Conservation (phyloP, 2,797 vertebrate species). For the Oophaga sylvatica region DNA sequence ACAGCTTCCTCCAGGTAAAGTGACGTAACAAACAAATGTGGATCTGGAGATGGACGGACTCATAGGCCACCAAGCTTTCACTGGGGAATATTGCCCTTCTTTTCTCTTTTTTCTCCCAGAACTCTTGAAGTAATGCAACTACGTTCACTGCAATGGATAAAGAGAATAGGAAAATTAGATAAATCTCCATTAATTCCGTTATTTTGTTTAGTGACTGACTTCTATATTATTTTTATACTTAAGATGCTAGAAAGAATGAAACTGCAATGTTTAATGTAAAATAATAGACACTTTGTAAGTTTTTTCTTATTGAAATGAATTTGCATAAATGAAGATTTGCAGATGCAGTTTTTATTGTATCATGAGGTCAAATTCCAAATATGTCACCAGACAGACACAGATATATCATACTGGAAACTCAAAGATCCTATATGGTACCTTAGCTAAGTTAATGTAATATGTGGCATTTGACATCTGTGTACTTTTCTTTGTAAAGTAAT, state of each 20-base stretch:
- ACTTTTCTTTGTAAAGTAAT: no score
- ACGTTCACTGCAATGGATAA: constrained; percentile 81
- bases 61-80: constrained; percentile 82
- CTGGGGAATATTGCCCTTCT: constrained; percentile 71
- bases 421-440: no score
- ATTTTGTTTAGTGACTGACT: background rate
- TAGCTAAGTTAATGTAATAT: no score
- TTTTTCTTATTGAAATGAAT: no score
- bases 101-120: constrained; percentile 89
- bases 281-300: no score
- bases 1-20: constrained; percentile 89
- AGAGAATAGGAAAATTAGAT: background rate
- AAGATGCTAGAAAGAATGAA: no score
- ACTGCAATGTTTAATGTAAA: no score
- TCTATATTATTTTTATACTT: background rate
- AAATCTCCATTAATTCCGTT: background rate
- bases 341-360: background rate
- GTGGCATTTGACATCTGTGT: no score
- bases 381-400: no score
- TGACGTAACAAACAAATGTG: constrained; percentile 87
- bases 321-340: no score
- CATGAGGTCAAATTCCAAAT: background rate
- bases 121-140: constrained; percentile 87
- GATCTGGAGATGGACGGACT: constrained; percentile 81
- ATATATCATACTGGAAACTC: no score